Evolutionary conservation across 2,888 invertebrate genomes (phyloP), one percentile per base, ranked within the genome.

Genomic region (Leucania comma): DNA sequence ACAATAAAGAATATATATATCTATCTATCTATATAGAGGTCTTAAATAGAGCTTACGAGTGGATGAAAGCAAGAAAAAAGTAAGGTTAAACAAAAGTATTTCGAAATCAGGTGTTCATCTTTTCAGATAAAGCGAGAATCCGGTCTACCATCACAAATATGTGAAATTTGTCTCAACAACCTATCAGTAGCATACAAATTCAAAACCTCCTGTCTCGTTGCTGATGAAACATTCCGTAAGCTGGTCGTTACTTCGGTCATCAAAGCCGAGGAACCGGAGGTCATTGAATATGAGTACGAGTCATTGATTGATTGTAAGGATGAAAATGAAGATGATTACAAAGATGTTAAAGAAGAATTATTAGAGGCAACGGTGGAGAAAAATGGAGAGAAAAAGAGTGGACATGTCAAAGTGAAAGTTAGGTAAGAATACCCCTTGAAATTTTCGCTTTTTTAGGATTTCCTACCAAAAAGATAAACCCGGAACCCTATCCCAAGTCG

Each of bases 181-280:
- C 75, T 93, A 3, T 75, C 86, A 0, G 62, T 87, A 1, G 90
- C 93, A 0, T 72, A 88, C 56, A 88, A 88, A 58, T 93, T 93
- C 68, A 93, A 93, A 83, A 86, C 81, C 0, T 80, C 84, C 4
- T 93, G 91, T 50, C 46, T 93, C 5, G 50, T 85, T 0, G 85
- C 92, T 0, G 88, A 92, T 0, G 74, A 89, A 10, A 83, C 83
- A 0, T 87, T 90, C 32, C 84, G 68, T 4, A 89, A 87, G 14
- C 22, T 87, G 1, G 6, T 85, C 0, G 24, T 64, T 2, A 48
- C 57, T 5, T 5, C 58, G 0, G 54, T 56, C 5, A 86, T 90
- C 2, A 90, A 90, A 71, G 56, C 56, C 5, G 89, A 90, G 50
- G 29, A 53, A 1, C 54, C 53, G 0, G 82, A 86, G 5, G 56